Evolutionary conservation across 2,888 invertebrate genomes (phyloP).

Genomic region (Macrostomum cliftonense): DNA sequence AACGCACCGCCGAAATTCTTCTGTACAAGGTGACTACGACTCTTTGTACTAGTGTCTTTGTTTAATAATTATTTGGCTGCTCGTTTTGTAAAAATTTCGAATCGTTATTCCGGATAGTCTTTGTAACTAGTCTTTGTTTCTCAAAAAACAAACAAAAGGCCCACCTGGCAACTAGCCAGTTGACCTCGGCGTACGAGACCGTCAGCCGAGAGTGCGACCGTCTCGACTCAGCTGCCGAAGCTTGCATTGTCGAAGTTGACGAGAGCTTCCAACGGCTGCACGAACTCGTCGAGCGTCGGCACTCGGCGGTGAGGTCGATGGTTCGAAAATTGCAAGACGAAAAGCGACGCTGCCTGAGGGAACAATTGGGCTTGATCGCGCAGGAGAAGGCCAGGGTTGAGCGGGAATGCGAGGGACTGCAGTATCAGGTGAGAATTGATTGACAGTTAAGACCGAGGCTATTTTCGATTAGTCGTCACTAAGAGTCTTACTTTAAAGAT

Average conservation of each 20-base stretch:
- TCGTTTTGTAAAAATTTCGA: too few species aligned
- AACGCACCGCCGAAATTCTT: conserved; percentile 82
- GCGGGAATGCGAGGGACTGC: conserved; percentile 65
- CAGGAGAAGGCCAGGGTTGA: conserved; percentile 66
- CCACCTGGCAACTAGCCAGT: too few species aligned
- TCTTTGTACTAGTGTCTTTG: too few species aligned
- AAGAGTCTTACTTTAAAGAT: too few species aligned
- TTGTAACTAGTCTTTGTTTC: not conserved
- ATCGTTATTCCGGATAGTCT: too few species aligned
- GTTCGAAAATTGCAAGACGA: conserved; percentile 50
- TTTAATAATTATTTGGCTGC: too few species aligned
- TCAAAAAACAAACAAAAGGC: too few species aligned
- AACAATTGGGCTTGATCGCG: conserved; percentile 57
- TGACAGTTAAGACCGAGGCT: too few species aligned
- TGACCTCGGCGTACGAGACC: too few species aligned
- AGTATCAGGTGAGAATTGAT: conserved; percentile 49
- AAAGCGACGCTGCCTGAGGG: conserved; percentile 63
- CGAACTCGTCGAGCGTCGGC: conserved; percentile 42
- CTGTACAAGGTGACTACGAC: conserved; percentile 51
- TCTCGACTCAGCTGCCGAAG: too few species aligned
- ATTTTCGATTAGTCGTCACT: too few species aligned
- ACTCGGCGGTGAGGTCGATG: conserved; percentile 37
- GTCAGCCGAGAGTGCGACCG: too few species aligned
- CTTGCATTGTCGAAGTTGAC: conserved; percentile 46
- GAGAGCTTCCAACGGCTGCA: conserved; percentile 47